Base-by-base conservation (phyloP, 2,888 invertebrate genomes). In the Polylopha cassiicola region DNA sequence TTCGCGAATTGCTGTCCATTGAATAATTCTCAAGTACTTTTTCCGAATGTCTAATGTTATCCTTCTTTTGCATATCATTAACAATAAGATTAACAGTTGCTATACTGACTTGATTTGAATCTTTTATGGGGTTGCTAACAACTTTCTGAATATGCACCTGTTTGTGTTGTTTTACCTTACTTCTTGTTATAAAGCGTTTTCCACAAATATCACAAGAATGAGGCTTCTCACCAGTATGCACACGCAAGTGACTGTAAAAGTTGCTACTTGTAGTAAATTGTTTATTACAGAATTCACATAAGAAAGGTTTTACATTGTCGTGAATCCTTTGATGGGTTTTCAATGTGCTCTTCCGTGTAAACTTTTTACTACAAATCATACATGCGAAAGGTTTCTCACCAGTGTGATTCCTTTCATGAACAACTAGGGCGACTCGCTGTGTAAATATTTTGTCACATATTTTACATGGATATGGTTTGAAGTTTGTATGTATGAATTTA, bases 331-430 rank as follows among this genome's bases (percentile, higher is more conserved):
- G 29, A 16, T 41, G 39, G 21, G 29, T 34, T 5, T 14, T 41
- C 13, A 41, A 20, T 1, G 39, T 41, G 20, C 39, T 41, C 11
- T 41, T 41, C 1, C 39, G 34, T 0, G 39, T 41, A 4, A 41
- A 41, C 2, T 21, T 6, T 24, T 41, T 41, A 11, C 13, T 15
- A 3, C 39, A 41, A 1, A 16, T 10, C n/a, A 29, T 34, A n/a
- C 39, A 41, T 4, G 10, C 20, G 7, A 23, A 41, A 1, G 39
- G 39, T 16, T 15, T 13, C 3, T 41, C 39, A 1, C 39, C 39
- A 0, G 39, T 41, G n/a, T 41, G 39, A 20, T 34, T 41, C 11
- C 39, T 24, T 9, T 41, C 39, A 8, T 41, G 39, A 4, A 41
- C 34, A 15, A 22, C 24, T 7, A 41, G n/a, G 9, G 34, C 34